Conservation (phyloP, 2,888 invertebrate species). For the Helleia helle region DNA sequence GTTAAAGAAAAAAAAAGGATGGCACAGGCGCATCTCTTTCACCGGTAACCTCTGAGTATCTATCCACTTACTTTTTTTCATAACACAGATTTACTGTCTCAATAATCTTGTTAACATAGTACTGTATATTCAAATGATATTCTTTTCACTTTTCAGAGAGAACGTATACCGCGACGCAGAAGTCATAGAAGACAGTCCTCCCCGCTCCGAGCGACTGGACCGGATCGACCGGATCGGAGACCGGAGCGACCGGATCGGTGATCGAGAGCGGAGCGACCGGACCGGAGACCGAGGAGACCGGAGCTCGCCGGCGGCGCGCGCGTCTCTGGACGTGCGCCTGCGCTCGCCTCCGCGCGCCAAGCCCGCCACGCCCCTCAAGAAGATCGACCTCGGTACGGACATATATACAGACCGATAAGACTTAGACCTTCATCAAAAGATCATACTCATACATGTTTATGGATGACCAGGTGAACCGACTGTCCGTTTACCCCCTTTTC, state of each 20-base stretch:
- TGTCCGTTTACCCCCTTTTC: too few species aligned
- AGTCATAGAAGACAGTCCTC: constrained; percentile 38
- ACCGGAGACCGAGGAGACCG: constrained; percentile 13
- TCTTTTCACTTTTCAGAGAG: constrained; percentile 37
- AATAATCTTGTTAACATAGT: too few species aligned
- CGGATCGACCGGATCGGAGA: constrained; percentile 11
- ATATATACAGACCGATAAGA: too few species aligned
- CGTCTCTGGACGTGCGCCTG: constrained; percentile 43
- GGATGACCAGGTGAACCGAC: too few species aligned
- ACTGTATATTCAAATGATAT: neutral
- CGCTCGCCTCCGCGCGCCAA: constrained; percentile 31
- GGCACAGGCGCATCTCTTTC: too few species aligned
- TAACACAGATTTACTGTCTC: too few species aligned
- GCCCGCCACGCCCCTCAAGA: constrained; percentile 51
- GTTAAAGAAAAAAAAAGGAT: too few species aligned
- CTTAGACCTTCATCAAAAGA: too few species aligned
- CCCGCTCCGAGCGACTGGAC: constrained; percentile 31
- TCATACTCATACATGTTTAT: too few species aligned
- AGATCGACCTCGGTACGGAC: constrained; percentile 62
- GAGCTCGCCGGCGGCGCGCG: constrained; percentile 18
- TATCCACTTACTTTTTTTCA: too few species aligned
- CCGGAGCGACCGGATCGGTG: constrained; percentile 13
- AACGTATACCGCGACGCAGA: constrained; percentile 71
- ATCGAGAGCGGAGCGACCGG: constrained; percentile 7
- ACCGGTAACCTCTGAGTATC: too few species aligned